Conservation (phyloP, 2,888 invertebrate species). For the Parelbella ahira region DNA sequence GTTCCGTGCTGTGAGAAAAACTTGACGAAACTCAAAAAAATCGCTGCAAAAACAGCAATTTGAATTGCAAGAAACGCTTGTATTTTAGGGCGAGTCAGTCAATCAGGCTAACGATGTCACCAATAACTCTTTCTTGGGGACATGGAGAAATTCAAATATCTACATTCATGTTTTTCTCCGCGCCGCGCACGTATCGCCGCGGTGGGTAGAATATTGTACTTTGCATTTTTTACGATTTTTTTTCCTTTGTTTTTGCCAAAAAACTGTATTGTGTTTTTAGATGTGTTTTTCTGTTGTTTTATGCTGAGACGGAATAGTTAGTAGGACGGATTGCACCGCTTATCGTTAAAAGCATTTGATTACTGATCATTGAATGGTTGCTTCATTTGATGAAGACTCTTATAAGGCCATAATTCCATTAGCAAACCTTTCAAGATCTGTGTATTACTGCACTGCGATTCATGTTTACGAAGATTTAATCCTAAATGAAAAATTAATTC, state of each 20-base stretch:
- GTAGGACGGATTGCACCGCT: slow-evolving; percentile 31
- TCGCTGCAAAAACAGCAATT: slow-evolving; percentile 53
- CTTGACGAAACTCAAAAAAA: slow-evolving; percentile 51
- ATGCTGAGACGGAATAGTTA: slow-evolving; percentile 49
- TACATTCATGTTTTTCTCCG: slow-evolving; percentile 40
- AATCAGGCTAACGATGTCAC: slow-evolving; percentile 65
- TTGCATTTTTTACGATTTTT: slow-evolving; percentile 60
- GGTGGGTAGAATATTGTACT: slow-evolving; percentile 65
- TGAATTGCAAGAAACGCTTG: slow-evolving; percentile 45
- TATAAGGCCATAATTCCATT: no score
- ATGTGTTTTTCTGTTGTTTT: slow-evolving; percentile 51
- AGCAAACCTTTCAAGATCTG: no score
- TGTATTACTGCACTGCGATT: no score
- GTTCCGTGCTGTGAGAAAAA: slow-evolving; percentile 55
- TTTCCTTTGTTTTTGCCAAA: slow-evolving; percentile 56
- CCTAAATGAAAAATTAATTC: no score
- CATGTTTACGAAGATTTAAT: no score
- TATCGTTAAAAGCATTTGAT: no score
- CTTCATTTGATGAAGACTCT: no score
- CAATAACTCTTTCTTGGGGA: slow-evolving; percentile 61
- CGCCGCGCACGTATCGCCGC: slow-evolving; percentile 43
- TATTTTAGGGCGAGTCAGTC: slow-evolving; percentile 54
- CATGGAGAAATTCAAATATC: slow-evolving; percentile 62
- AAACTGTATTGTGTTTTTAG: slow-evolving; percentile 56
- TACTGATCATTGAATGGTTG: no score